Evolutionary conservation across 2,797 vertebrate species (phyloP).

Genomic region (Phoxinus dragarum): DNA sequence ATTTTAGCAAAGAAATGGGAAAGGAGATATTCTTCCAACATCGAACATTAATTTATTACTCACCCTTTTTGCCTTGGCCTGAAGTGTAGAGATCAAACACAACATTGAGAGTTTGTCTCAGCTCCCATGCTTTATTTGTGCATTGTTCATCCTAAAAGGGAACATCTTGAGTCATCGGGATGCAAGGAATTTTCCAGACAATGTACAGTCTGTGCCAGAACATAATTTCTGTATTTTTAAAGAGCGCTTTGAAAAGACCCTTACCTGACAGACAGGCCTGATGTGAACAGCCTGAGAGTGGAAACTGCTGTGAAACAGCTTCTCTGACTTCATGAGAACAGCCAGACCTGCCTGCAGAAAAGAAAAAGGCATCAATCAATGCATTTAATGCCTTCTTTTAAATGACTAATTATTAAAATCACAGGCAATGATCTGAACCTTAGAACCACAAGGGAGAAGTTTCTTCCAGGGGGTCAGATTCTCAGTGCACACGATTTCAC

Average conservation of each 20-base stretch:
- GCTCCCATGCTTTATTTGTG: constrained; percentile 87
- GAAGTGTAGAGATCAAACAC: constrained; percentile 92
- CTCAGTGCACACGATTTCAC: constrained; percentile 97
- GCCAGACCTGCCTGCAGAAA: constrained; percentile 88
- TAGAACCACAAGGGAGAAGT: constrained; percentile 94
- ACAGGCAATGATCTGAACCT: constrained; percentile 75
- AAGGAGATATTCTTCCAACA: not conserved
- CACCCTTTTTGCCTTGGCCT: constrained; percentile 89
- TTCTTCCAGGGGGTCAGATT: constrained; percentile 99
- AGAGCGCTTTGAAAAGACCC: constrained; percentile 42
- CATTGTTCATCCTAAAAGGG: constrained; percentile 81
- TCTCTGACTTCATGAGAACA: constrained; percentile 93
- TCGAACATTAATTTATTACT: constrained; percentile 32
- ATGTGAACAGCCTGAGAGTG: constrained; percentile 95
- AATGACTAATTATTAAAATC: not conserved
- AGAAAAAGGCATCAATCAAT: not conserved
- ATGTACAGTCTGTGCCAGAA: not conserved
- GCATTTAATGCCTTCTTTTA: not conserved
- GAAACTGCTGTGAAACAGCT: constrained; percentile 96
- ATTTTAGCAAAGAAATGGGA: not conserved
- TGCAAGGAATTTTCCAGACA: constrained; percentile 6
- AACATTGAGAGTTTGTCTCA: constrained; percentile 92
- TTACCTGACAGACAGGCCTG: constrained; percentile 88
- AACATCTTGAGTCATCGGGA: not conserved
- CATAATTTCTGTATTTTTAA: not conserved